Percentiles rank a stretch among this genome's conserved stretches.
Conservation (phyloP, 2,797 vertebrate species). For the Anguilla pacifica region DNA sequence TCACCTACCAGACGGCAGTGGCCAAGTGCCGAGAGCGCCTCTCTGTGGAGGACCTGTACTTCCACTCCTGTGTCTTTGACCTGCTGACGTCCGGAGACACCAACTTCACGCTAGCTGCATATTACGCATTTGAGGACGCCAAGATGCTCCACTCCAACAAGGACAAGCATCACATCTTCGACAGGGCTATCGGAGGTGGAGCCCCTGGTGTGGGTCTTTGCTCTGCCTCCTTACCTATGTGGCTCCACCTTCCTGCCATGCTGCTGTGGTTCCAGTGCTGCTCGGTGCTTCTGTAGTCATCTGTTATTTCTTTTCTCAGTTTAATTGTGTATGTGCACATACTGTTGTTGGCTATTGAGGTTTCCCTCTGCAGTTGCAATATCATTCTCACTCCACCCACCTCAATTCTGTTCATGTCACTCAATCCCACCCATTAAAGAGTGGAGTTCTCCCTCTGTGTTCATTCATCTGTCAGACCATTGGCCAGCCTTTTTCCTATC, state of each 20-base stretch:
- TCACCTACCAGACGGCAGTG: slow-evolving; percentile 85
- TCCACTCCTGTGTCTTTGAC: slow-evolving; percentile 96
- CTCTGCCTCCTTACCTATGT: slow-evolving; percentile 49
- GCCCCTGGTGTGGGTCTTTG: slow-evolving; percentile 44
- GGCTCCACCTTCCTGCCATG: slow-evolving; percentile 64
- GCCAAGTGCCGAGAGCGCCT: slow-evolving; percentile 93
- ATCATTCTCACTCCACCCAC: too few species aligned
- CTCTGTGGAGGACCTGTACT: slow-evolving; percentile 95
- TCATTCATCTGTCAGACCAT: background rate
- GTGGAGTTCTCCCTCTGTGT: background rate
- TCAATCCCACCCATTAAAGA: too few species aligned
- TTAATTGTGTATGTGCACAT: background rate
- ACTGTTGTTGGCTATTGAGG: background rate
- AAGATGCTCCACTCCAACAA: slow-evolving; percentile 95
- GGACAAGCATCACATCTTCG: slow-evolving; percentile 87
- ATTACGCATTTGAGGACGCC: slow-evolving; percentile 94
- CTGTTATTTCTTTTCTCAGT: background rate
- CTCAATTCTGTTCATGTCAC: too few species aligned
- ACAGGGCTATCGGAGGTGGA: slow-evolving; percentile 64
- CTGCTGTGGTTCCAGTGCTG: slow-evolving; percentile 71
- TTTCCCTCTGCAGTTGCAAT: too few species aligned
- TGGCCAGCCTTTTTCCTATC: too few species aligned
- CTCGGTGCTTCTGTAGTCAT: slow-evolving; percentile 68
- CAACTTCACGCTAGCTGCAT: slow-evolving; percentile 97
- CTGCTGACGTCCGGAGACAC: slow-evolving; percentile 93